Conservation (phyloP, 2,888 invertebrate genomes). For the Augochlorella aurata region DNA sequence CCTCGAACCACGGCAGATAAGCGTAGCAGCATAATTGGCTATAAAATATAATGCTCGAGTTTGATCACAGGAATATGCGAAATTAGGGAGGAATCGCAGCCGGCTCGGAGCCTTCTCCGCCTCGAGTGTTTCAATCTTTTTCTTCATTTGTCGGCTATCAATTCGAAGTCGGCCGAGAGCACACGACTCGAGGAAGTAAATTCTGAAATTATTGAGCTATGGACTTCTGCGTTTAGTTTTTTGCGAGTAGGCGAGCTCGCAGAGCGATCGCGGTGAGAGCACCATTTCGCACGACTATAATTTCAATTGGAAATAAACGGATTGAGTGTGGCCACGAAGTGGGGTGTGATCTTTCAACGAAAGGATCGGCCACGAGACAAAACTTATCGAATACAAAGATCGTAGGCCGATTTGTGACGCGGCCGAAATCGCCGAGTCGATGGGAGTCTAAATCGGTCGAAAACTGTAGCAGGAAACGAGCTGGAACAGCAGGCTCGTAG, state of each 20-base stretch:
- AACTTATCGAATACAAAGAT: no score
- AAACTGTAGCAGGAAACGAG: not conserved
- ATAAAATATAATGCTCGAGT: not conserved
- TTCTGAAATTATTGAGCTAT: no score
- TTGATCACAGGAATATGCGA: not conserved
- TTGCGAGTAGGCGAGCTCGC: no score
- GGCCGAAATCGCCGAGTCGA: not conserved
- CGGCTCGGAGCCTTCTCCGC: not conserved
- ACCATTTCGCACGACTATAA: no score
- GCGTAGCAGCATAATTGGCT: not conserved
- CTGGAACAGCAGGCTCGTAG: not conserved
- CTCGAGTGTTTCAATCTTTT: not conserved
- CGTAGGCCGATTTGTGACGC: no score
- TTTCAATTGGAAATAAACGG: no score
- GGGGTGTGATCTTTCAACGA: no score
- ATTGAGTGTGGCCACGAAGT: no score
- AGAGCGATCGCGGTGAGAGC: no score
- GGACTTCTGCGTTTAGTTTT: no score
- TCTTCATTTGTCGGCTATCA: not conserved
- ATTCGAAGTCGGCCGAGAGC: not conserved
- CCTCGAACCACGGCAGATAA: not conserved
- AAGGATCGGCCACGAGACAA: no score
- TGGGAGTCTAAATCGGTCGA: slow-evolving; percentile 3
- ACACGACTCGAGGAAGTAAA: no score
- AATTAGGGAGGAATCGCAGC: not conserved